Conservation (phyloP, 2,113 vertebrate genomes). For the Laticauda colubrina region DNA sequence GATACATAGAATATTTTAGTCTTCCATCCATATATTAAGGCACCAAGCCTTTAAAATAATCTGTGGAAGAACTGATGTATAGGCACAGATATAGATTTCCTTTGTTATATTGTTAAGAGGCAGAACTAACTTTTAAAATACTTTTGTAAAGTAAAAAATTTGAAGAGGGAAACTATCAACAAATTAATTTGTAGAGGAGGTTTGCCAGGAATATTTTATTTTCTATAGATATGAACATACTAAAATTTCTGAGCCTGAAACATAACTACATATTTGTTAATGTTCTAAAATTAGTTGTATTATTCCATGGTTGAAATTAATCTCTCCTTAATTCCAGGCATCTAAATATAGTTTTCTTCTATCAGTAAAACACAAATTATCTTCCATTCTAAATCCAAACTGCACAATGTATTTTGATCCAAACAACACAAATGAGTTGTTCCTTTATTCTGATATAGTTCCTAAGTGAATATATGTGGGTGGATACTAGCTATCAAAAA, state of each 20-base stretch:
- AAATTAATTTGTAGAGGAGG: background rate
- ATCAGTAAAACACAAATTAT: background rate
- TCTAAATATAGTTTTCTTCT: constrained; percentile 8
- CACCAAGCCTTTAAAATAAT: background rate
- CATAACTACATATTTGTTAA: background rate
- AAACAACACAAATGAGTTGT: constrained; percentile 10
- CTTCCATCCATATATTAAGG: background rate
- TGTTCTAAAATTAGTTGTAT: background rate
- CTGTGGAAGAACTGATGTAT: background rate
- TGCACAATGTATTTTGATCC: background rate
- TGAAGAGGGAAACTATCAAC: constrained; percentile 8
- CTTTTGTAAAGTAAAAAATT: background rate
- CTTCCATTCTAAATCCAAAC: background rate
- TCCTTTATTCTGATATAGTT: background rate
- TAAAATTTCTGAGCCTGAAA: constrained; percentile 8
- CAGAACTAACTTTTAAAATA: constrained; percentile 16
- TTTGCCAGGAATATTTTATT: background rate
- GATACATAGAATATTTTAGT: background rate
- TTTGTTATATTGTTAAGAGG: background rate
- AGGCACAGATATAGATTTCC: too few species aligned
- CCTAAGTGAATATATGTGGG: constrained; percentile 20
- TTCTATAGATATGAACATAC: constrained; percentile 22
- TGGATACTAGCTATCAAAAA: background rate
- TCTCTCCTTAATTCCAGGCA: constrained; percentile 7
- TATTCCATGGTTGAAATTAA: background rate